Evolutionary conservation across 1,140 invertebrate genomes (phyloP), one percentile per base, ranked within the genome.

Genomic region (Papilio machaon): DNA sequence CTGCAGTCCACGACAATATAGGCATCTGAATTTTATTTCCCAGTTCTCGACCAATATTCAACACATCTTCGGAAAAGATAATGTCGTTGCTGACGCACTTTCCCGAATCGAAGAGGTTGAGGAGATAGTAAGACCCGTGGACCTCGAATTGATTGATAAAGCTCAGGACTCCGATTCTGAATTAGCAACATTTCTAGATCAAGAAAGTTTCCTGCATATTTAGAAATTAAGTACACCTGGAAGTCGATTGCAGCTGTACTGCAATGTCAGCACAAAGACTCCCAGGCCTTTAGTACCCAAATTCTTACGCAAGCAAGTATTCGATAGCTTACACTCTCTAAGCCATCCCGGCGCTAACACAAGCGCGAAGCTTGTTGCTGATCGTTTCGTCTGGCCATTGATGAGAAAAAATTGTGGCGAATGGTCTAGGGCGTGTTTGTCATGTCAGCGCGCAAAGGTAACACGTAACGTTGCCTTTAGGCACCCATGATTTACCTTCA

Each of bases 21-120:
- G n/a, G n/a, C n/a, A n/a, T n/a, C n/a, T n/a, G n/a, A n/a, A n/a
- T n/a, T n/a, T n/a, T n/a, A n/a, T n/a, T n/a, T n/a, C n/a, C n/a
- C n/a, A n/a, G n/a, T n/a, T n/a, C n/a, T n/a, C n/a, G n/a, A n/a
- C n/a, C n/a, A n/a, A n/a, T n/a, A n/a, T n/a, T n/a, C 38, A 43
- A 7, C 38, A 43, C 38, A 7, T 43, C 38, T 4, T 2, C 38
- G 38, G 38, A 43, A 43, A 43, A 43, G 38, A 43, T 43, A 43
- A 43, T 43, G 38, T 84, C 8, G 83, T 82, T 0, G 83, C 83
- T 19, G 83, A 84, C 49, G 70, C 83, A 17, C 47, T 84, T 60
- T 84, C 83, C 19, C 81, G 83, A 11, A 54, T 84, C 35, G 83
- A 84, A 9, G 83, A 81, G 80, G 47, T 83, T 3, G 38, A 43